Evolutionary conservation across 2,113 vertebrate species (phyloP), one percentile per base, ranked within the genome.

Genomic region (Anguilla rostrata): DNA sequence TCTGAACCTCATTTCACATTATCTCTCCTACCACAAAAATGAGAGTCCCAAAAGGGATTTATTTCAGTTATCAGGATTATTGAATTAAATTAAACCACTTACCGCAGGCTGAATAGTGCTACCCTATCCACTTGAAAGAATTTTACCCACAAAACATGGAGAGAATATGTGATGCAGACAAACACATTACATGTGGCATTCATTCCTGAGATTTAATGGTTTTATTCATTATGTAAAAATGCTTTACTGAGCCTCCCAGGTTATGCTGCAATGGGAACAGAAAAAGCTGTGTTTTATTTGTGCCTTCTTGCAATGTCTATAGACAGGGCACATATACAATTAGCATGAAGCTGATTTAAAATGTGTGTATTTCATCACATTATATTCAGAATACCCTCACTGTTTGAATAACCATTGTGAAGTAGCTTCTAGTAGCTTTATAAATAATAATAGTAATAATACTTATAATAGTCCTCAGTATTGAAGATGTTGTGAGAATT

Each of bases 41-140:
- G 93, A 92, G 91, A 94, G 94, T 96, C 95, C 95, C 95, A 95
- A 89, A 94, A 94, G 95, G 95, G 95, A 96, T 95, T 96, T 95
- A 96, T 96, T 96, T 95, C 95, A 95, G 95, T 96, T 96, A 95
- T 95, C 91, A 81, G 94, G 94, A 96, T 95, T 96, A 96, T 96
- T 96, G 94, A 96, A 96, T 96, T 96, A 96, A 96, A 96, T 95
- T 95, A 95, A 95, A 95, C 92, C 88, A 95, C 95, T 92, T 94
- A 94, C 92, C 88, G 91, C 92, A 92, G 94, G 92, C 91, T 39
- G 89, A 93, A 92, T 90, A 91, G 89, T 90, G 89, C 92, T 92
- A 94, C 92, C 92, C 92, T 92, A 93, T 95, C 94, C 94, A 93
- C 92, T 94, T 94, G 92, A 91, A 94, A 93, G 90, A 93, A 91